Base-by-base conservation (phyloP, 2,888 invertebrate genomes). In the Heliconius ethilla region DNA sequence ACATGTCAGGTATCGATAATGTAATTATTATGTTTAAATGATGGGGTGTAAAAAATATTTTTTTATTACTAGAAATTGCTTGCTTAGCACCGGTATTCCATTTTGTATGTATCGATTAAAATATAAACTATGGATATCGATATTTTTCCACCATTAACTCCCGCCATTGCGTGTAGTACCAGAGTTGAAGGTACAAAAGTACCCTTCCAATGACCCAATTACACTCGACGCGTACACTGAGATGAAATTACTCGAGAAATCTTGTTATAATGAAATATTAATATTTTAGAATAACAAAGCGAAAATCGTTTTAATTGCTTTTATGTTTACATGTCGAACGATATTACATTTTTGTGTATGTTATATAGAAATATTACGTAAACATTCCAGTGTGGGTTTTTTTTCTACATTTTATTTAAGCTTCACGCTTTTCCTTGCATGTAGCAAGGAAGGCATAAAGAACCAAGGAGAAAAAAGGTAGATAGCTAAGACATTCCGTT, bases 251-350 rank as follows among this genome's bases (percentile, higher is more conserved):
- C 70, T 62, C 7, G 69, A 74, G 55, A 75, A 37, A 75, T 70
- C 70, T 75, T 70, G 75, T 65, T 75, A 45, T 75, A 70, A 65
- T 70, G 69, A 75, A 70, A 78, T 74, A 78, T 78, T 78, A 78
- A 75, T 75, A 75, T 78, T 75, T 78, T 70, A 75, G 27, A 70
- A 78, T 78, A 70, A 75, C 70, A 78, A 65, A 33, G 10, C 51
- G 37, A 55, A 70, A 75, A 51, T 62, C 76, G 72, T 72, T 72
- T 70, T 70, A 72, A 72, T 72, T 72, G 65, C 51, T 51, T 77
- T 70, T 22, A 69, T 40, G 40, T 76, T 77, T 72, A 55, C 51
- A 27, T 65, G 7, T 45, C 2, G 15, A 55, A 70, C 7, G 51
- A 33, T 33, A 33, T 33, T 70, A 13, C 0, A 29, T 51, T 27